These are phyloP conservation scores for Drosophila anomalipes DNA, from an alignment of 2,888 invertebrate species.

Conservation along the genomic window DNA sequence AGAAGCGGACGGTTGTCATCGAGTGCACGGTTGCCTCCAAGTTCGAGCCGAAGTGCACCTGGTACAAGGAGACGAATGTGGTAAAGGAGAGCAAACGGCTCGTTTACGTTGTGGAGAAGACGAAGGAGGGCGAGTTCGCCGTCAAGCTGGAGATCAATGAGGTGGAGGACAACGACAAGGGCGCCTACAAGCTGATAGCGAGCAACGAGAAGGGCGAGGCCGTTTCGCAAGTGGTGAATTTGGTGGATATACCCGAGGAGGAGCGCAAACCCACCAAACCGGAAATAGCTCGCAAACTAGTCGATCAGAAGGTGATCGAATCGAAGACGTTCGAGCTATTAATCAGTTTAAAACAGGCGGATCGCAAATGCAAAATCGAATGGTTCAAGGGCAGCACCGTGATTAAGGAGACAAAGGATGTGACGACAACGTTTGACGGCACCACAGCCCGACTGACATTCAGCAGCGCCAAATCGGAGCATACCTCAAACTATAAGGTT, in stretches of 20 bases:
- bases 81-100: slow-evolving; percentile 88
- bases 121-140: slow-evolving; percentile 92
- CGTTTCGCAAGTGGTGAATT: slow-evolving; percentile 94
- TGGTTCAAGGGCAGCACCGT: slow-evolving; percentile 94
- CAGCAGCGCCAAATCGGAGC: slow-evolving; percentile 90
- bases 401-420: slow-evolving; percentile 91
- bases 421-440: slow-evolving; percentile 93
- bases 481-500: slow-evolving; percentile 93
- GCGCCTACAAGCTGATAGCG: slow-evolving; percentile 95
- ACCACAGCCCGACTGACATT: slow-evolving; percentile 92
- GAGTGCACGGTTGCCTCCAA: slow-evolving; percentile 97
- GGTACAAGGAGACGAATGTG: slow-evolving; percentile 94
- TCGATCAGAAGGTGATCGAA: slow-evolving; percentile 90
- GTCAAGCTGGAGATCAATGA: slow-evolving; percentile 96
- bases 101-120: slow-evolving; percentile 82
- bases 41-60: slow-evolving; percentile 96
- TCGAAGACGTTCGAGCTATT: slow-evolving; percentile 92
- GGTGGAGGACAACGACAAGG: slow-evolving; percentile 92
- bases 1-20: slow-evolving; percentile 96
- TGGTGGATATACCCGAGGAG: slow-evolving; percentile 92
- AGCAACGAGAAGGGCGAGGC: slow-evolving; percentile 97
- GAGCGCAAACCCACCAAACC: slow-evolving; percentile 93
- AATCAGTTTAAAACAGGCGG: slow-evolving; percentile 90
- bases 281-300: slow-evolving; percentile 91
- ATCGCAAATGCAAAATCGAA: slow-evolving; percentile 92